Evolutionary conservation across 2,113 vertebrate genomes (phyloP).

Genomic region (Lampris megalopsis): DNA sequence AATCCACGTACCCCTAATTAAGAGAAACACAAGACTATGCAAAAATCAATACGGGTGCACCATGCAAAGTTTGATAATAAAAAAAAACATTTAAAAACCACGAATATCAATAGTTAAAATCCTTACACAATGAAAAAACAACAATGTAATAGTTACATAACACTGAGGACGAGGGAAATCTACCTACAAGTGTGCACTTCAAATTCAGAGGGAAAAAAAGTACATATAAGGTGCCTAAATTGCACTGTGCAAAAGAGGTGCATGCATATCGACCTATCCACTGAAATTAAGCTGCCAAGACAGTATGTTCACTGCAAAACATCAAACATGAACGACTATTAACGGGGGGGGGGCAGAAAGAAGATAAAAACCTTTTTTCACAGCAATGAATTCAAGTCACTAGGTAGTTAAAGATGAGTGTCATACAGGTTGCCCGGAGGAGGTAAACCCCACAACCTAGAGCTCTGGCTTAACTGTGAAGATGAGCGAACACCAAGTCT

Average conservation of each 20-base stretch:
- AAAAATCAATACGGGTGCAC: constrained; percentile 77
- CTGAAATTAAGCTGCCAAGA: constrained; percentile 76
- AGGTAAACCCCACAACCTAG: constrained; percentile 3
- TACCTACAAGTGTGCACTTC: constrained; percentile 82
- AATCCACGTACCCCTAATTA: constrained; percentile 75
- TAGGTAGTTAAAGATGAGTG: constrained; percentile 60
- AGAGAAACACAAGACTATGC: constrained; percentile 71
- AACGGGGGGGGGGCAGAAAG: not conserved
- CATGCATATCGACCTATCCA: constrained; percentile 74
- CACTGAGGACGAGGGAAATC: constrained; percentile 64
- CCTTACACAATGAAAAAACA: constrained; percentile 65
- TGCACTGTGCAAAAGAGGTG: constrained; percentile 84
- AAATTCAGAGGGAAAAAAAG: constrained; percentile 60
- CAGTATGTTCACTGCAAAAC: constrained; percentile 65
- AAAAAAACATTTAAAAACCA: constrained; percentile 51
- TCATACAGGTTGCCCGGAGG: constrained; percentile 14
- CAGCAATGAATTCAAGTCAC: constrained; percentile 79
- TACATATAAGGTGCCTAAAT: constrained; percentile 73
- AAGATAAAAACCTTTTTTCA: constrained; percentile 62
- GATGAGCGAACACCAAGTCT: constrained; percentile 73
- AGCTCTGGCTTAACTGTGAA: constrained; percentile 56
- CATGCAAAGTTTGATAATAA: constrained; percentile 75
- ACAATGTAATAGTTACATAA: constrained; percentile 69
- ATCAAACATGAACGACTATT: constrained; percentile 65
- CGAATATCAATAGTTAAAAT: constrained; percentile 70